Base-by-base conservation (phyloP, 2,113 vertebrate species). In the Tragelaphus buxtoni region DNA sequence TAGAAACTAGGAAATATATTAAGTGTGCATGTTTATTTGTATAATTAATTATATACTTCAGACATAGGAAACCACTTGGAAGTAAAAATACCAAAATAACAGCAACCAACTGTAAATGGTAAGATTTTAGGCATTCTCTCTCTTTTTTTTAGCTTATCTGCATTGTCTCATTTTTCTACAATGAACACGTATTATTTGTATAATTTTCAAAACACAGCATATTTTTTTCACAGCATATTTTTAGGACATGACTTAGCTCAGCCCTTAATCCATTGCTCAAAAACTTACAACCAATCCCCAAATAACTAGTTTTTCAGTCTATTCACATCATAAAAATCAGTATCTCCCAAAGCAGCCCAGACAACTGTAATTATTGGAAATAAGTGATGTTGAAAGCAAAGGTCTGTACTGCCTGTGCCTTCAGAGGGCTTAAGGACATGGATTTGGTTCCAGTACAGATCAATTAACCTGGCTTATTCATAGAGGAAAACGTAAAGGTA, bases 391-490 rank as follows among this genome's bases (percentile, higher is more conserved):
- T 93, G 79, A 93, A 97, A 94, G 77, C 69, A 88, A 86, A 97
- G n/a, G 51, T 96, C 61, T 92, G 39, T 84, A 53, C 81, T 91
- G 61, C 16, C 88, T 81, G 49, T 81, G 76, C 76, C 92, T 91
- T 92, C 88, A 88, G 60, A 74, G 76, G 51, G 12, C 47, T 95
- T 88, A 95, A 94, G 82, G 72, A 74, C 79, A 88, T 74, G 47
- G 42, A 69, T 95, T 96, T 82, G 53, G 65, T 85, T 35, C 18
- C 69, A 58, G 91, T 16, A 32, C 24, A 96, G 89, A 82, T 94
- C 93, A 93, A 90, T 97, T 90, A 95, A 96, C 53, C 79, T 94
- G 93, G 92, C 72, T 97, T 91, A 91, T 93, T 94, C 63, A 69
- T 12, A 91, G 35, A 90, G 60, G 58, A 86, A 95, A 95, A 96